Base-by-base conservation (phyloP, 2,113 vertebrate species). In the Oceanodroma tethys region DNA sequence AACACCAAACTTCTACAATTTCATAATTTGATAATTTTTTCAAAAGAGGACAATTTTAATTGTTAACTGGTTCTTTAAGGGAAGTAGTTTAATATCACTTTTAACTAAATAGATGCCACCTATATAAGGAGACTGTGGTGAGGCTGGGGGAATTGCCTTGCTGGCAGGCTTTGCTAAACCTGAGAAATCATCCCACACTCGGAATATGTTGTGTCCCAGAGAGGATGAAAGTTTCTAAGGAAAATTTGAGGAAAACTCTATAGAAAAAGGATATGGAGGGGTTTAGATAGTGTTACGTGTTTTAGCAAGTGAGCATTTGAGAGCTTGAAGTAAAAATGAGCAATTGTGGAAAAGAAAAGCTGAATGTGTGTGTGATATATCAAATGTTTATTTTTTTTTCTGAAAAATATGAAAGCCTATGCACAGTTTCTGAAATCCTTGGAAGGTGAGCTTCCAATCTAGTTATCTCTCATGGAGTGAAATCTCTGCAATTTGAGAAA, bases 361-460 rank as follows among this genome's bases (percentile, higher is more conserved):
- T 84, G 19, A 52, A 52, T 32, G 19, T 52, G 16, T 62, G 30
- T 18, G 23, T 43, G 15, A 19, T 52, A 12, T 43, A 23, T 30
- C 52, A 6, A 36, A 16, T 1, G 0, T 0, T 34, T 0, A 3
- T 16, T 36, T 15, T 52, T 52, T 48, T 45, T 45, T 16, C 42
- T 45, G 32, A 47, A 70, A 79, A 53, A 18, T 6, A 32, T 4
- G 3, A 43, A 47, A 4, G 0, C 6, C 11, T 38, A 19, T 10
- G 10, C 36, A 36, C 2, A 32, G 11, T 36, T 48, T 87, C 25
- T 84, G 43, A 59, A 68, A 76, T 36, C 5, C 5, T 29, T 63
- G 20, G 9, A 76, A 53, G 18, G 6, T 17, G 29, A 40, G 2
- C 2, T 72, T 76, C 43, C 18, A 6, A 4, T 14, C 13, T 13